Evolutionary conservation across 2,113 vertebrate species (phyloP), one percentile per base, ranked within the genome.

Genomic region (Cyprinodon brontotheroides): DNA sequence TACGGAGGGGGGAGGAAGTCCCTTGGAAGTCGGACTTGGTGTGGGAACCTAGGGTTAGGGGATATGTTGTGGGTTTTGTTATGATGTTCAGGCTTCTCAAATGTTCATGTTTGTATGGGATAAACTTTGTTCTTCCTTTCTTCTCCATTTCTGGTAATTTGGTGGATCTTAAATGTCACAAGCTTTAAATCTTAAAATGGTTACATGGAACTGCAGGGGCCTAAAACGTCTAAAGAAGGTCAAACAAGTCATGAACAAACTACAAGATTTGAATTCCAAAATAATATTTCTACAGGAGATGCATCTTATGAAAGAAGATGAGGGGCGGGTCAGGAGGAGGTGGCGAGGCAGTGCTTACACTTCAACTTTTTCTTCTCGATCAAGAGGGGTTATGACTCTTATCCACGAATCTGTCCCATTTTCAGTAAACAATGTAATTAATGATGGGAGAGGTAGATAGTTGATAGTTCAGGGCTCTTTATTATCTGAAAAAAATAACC

Each of bases 361-460:
- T 14, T 1, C 50, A 53, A 11, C 64, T 43, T 65, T 65, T 65
- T 43, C 63, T n/a, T 65, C 63, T n/a, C 6, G 40, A n/a, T 15
- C 39, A 43, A 65, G 17, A 65, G 63, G 63, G 43, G 39, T 29
- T 65, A 65, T 65, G 63, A 65, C 39, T 43, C 39, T 65, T 3
- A 65, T 43, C 22, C 40, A 65, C 11, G 40, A 43, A 43, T 65
- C 63, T n/a, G 63, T 65, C 11, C 39, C 39, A 43, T 22, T 65
- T 38, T 8, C 20, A 43, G 63, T 65, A 22, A 43, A 5, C 12
- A 65, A 65, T 11, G 20, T 65, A 11, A 65, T 65, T 43, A 65
- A 22, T 11, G 39, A 43, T n/a, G 22, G 22, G 9, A 8, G 63
- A 40, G 63, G 63, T 13, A 65, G 63, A 20, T 40, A 29, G 29